A percentile compares a stretch with the other conserved stretches of the same genome.
These are phyloP conservation scores for Albula goreensis DNA, from an alignment of 2,113 vertebrate species.

Conservation along the genomic window DNA sequence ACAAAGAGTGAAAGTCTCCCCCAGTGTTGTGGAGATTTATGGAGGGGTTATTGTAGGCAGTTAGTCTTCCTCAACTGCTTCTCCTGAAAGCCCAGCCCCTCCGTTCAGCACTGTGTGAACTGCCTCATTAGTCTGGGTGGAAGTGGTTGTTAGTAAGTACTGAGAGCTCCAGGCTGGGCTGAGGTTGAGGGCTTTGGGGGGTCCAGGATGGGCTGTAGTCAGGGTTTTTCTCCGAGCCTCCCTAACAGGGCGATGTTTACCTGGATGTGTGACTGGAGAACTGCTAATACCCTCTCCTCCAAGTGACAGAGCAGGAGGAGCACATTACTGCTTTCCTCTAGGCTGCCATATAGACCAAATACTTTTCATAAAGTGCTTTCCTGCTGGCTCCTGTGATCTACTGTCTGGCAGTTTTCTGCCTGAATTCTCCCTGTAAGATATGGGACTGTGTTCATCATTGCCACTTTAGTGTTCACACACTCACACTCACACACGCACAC, in stretches of 20 bases:
- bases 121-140: neutral
- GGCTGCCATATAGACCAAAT: neutral
- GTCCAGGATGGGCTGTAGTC: neutral
- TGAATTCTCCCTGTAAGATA: conserved; percentile 11
- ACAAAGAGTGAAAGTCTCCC: too few relatives aligned
- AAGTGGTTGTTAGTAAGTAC: neutral
- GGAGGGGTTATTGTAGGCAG: too few relatives aligned
- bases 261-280: neutral
- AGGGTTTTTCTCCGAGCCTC: neutral
- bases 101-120: neutral
- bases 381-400: neutral
- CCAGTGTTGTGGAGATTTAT: too few relatives aligned
- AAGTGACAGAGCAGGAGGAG: neutral
- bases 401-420: neutral
- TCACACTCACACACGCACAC: neutral
- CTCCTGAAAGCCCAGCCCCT: neutral
- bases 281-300: neutral
- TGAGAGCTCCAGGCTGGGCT: neutral
- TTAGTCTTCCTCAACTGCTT: neutral
- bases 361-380: neutral
- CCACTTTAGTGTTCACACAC: conserved; percentile 26
- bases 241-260: neutral
- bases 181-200: neutral
- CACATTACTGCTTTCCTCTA: neutral
- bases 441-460: conserved; percentile 14